Conservation (phyloP, 2,888 invertebrate genomes). For the Pollenia griseotomentosa region DNA sequence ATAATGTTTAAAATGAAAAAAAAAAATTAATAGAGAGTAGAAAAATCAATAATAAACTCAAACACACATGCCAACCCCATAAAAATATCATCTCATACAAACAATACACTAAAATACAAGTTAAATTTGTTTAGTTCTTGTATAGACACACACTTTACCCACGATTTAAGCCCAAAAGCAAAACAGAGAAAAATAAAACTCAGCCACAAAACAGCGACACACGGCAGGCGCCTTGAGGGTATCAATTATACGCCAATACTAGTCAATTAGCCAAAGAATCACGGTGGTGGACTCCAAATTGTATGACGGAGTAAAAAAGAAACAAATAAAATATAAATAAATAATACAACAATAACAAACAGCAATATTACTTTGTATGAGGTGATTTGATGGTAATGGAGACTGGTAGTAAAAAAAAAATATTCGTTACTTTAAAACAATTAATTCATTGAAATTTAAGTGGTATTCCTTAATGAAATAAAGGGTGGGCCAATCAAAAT, state of each 20-base stretch:
- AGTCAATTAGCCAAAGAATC: slow-evolving; percentile 70
- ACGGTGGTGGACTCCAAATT: slow-evolving; percentile 58
- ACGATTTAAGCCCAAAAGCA: slow-evolving; percentile 18
- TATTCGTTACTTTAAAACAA: slow-evolving; percentile 7
- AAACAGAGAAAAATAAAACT: slow-evolving; percentile 50
- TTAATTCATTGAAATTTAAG: slow-evolving; percentile 13
- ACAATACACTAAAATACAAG: background rate
- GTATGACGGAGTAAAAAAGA: slow-evolving; percentile 5
- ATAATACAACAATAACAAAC: slow-evolving; percentile 12
- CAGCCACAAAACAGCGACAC: slow-evolving; percentile 67
- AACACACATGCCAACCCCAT: background rate
- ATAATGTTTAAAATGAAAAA: slow-evolving; percentile 51
- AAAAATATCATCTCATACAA: background rate
- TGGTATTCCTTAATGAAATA: too few species aligned
- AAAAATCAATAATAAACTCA: background rate
- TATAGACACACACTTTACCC: slow-evolving; percentile 23
- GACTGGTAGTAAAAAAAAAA: slow-evolving; percentile 23
- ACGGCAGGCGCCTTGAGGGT: slow-evolving; percentile 68
- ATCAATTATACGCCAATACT: slow-evolving; percentile 71
- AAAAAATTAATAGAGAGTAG: slow-evolving; percentile 1
- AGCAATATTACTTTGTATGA: slow-evolving; percentile 30
- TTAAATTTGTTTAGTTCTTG: background rate
- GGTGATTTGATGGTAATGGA: slow-evolving; percentile 19
- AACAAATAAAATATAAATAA: slow-evolving; percentile 15
- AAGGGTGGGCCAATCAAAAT: too few species aligned